phyloP scores from a whole-genome alignment of 1,140 invertebrate genomes.

The Hypothenemus hampei region DNA sequence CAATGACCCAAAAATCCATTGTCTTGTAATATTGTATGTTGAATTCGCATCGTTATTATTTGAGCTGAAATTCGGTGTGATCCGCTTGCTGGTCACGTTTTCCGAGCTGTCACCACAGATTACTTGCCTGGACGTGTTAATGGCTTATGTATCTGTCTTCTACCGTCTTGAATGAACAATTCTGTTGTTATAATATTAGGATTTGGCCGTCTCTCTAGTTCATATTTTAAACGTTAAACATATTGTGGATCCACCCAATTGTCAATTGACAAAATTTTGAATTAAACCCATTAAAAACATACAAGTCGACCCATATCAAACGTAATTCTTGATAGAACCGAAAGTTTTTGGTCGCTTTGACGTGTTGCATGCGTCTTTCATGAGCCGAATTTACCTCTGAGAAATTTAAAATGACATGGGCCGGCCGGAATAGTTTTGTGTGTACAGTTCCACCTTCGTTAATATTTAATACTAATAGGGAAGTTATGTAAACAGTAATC shows the following conservation, averaged over 20 bases:
- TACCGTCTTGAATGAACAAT: conserved; percentile 6
- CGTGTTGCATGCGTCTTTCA: conserved; percentile 28
- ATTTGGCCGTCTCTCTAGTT: neutral
- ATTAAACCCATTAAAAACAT: neutral
- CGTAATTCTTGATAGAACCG: conserved; percentile 9
- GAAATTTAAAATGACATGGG: conserved; percentile 28
- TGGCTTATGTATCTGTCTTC: conserved; percentile 34
- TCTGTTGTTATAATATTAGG: neutral
- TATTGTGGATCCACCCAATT: too few relatives aligned
- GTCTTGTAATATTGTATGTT: neutral
- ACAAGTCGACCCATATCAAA: conserved; percentile 24
- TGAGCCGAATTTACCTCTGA: conserved; percentile 24
- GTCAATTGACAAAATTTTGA: too few relatives aligned
- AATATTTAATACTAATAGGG: conserved; percentile 26
- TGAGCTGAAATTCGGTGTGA: conserved; percentile 18
- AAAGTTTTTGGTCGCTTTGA: conserved; percentile 26
- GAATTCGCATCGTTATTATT: conserved; percentile 10
- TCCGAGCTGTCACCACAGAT: conserved; percentile 41
- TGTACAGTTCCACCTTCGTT: conserved; percentile 21
- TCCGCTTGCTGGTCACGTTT: conserved; percentile 41
- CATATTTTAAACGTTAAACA: too few relatives aligned
- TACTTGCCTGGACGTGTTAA: conserved; percentile 40
- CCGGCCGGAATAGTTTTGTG: conserved; percentile 11
- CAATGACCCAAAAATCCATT: too few relatives aligned
- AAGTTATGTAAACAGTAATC: conserved; percentile 20